phyloP scores from a whole-genome alignment of 2,113 vertebrate species.

The Antidorcas marsupialis region DNA sequence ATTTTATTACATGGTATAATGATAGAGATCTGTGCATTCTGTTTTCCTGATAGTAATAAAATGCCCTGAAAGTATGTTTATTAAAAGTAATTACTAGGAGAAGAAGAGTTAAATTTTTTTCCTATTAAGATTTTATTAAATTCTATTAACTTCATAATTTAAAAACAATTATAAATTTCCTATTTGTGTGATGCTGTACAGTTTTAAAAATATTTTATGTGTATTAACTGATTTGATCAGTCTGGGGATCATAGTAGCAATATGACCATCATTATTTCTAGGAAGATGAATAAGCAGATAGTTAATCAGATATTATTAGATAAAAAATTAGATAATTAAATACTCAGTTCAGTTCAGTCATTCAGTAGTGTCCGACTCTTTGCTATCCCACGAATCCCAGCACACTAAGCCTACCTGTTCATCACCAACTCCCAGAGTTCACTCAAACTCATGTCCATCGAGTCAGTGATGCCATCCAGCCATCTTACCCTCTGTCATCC shows the following conservation, averaged over 20 bases:
- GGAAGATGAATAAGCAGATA: not conserved
- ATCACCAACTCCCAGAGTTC: too few species aligned
- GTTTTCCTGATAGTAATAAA: constrained; percentile 32
- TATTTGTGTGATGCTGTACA: not conserved
- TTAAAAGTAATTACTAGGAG: not conserved
- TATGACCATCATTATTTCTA: not conserved
- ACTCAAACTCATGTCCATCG: too few species aligned
- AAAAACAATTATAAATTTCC: not conserved
- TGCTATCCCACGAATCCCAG: too few species aligned
- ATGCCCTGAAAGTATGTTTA: constrained; percentile 27
- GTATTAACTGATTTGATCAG: not conserved
- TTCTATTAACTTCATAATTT: not conserved
- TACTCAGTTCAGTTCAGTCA: too few species aligned
- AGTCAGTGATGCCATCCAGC: too few species aligned
- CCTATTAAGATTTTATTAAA: not conserved
- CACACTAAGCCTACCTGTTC: too few species aligned
- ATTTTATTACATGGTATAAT: constrained; percentile 16
- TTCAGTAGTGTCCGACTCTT: too few species aligned
- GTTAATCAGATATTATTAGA: not conserved
- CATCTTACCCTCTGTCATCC: too few species aligned
- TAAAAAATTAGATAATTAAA: not conserved
- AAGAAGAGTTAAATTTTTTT: not conserved
- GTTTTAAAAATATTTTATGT: not conserved
- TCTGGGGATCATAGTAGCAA: not conserved
- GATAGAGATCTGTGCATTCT: not conserved